Base-by-base conservation (phyloP, 2,113 vertebrate genomes). In the Poeciliopsis prolifica region DNA sequence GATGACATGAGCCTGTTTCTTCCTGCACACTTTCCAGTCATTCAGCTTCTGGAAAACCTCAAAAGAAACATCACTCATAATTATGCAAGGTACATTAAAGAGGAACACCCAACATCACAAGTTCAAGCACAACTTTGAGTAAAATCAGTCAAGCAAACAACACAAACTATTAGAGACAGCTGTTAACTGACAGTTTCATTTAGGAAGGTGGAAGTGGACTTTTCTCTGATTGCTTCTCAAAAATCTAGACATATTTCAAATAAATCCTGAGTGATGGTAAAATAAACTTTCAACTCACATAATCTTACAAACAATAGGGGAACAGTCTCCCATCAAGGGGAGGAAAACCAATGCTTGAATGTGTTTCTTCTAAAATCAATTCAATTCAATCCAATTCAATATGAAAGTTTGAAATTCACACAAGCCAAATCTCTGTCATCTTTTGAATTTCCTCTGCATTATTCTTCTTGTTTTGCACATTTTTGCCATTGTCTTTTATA, bases 21-120 rank as follows among this genome's bases (percentile, higher is more conserved):
- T 70, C 61, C 65, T 81, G 75, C 60, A 84, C 60, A 80, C 81
- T 87, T 89, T 91, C 85, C 82, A 80, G 72, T 81, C 85, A 77
- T 87, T 85, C 40, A 75, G 77, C 74, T 83, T 83, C 85, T 91
- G 89, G 88, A 90, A 88, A 89, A 73, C 83, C 86, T 91, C 84
- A 85, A 72, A 42, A 80, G 63, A 74, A 83, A 68, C 58, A 72
- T 90, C 74, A 2, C 61, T 92, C 75, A 74, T 83, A 83, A 86
- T 87, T 85, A 88, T 30, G 61, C 64, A 22, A 81, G 37, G 73
- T 61, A 26, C 51, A 37, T 65, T 65, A 70, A 29, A 66, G 26
- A 72, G 74, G 84, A 87, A 81, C 74, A 88, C 68, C 85, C 77
- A 68, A 66, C 71, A 71, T 88, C 62, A 72, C 70, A 5, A 28